Evolutionary conservation across 2,113 vertebrate genomes (phyloP), one percentile per base, ranked within the genome.

Genomic region (Xyliphius kryptos): DNA sequence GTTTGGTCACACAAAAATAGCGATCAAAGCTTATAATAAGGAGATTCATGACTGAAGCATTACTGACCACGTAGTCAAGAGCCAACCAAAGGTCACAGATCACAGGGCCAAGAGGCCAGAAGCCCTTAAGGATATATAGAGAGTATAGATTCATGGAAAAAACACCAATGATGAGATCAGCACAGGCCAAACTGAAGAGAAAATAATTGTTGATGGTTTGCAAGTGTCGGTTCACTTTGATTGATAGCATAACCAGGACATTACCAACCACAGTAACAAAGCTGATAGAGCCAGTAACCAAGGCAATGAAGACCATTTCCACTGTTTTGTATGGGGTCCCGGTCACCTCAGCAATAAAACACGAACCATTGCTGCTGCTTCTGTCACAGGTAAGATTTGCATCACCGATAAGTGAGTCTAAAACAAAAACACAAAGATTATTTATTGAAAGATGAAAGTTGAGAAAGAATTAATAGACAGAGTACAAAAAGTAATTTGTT

Each of bases 191-290:
- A 66, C 94, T 97, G 80, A 99, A 99, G 20, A 99, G 81, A 75
- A 99, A 99, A 59, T 99, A 99, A 81, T 99, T 99, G 82, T 99
- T 99, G 77, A 99, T 92, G 0, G 96, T 99, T 80, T 99, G 94
- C 56, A 99, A 83, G 78, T 99, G 96, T 36, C 96, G 89, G 82
- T 99, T 99, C 17, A 99, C 96, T 80, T 99, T 98, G 81, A 99
- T 99, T 69, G 96, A 99, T 12, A 98, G 85, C 95, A 99, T 98
- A 72, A 99, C 96, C 65, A 99, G 79, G 78, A 99, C 92, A 74
- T 99, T 99, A 56, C 95, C 96, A 15, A 94, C 94, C 2, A 98
- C 92, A 0, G 96, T 99, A 80, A 99, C 94, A 1, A 99, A 92
- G 75, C 94, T 98, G 61, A 98, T 86, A 0, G 96, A 99, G 50